Conservation (phyloP, 2,797 vertebrate genomes). For the Decapterus maruadsi region DNA sequence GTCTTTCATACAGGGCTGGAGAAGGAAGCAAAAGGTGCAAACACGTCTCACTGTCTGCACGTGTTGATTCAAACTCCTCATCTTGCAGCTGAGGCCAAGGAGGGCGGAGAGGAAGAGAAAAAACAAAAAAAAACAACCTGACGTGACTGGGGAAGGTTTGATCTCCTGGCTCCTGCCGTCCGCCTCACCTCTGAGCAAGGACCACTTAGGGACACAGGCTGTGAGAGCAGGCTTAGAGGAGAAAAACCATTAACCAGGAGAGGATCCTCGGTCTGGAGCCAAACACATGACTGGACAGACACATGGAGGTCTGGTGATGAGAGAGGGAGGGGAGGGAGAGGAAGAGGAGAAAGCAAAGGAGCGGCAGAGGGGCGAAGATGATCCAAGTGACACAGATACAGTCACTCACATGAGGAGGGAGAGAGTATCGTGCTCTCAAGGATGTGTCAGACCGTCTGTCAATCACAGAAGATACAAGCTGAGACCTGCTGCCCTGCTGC, state of each 20-base stretch:
- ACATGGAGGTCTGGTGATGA: constrained; percentile 56
- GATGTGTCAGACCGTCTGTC: constrained; percentile 31
- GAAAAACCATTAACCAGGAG: constrained; percentile 68
- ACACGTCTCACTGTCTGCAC: neutral
- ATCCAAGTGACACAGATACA: constrained; percentile 55
- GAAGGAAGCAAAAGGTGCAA: no score
- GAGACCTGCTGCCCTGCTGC: no score
- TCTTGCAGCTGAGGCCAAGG: neutral
- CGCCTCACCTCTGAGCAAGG: neutral
- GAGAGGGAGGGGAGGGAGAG: constrained; percentile 6
- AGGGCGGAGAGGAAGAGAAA: neutral
- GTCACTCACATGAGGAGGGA: constrained; percentile 40
- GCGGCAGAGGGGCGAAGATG: constrained; percentile 21
- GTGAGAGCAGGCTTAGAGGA: constrained; percentile 64
- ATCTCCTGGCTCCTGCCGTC: constrained; percentile 11
- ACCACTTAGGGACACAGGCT: constrained; percentile 5
- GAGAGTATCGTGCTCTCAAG: neutral
- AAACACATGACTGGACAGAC: constrained; percentile 74
- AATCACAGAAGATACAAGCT: constrained; percentile 4
- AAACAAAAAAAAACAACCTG: neutral
- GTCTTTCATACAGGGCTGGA: no score
- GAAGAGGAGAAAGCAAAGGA: neutral
- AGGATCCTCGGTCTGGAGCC: constrained; percentile 50
- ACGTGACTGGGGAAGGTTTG: constrained; percentile 6
- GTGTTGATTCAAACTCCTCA: neutral